Evolutionary conservation across 2,113 vertebrate genomes (phyloP).

Genomic region (Pao palembangensis): DNA sequence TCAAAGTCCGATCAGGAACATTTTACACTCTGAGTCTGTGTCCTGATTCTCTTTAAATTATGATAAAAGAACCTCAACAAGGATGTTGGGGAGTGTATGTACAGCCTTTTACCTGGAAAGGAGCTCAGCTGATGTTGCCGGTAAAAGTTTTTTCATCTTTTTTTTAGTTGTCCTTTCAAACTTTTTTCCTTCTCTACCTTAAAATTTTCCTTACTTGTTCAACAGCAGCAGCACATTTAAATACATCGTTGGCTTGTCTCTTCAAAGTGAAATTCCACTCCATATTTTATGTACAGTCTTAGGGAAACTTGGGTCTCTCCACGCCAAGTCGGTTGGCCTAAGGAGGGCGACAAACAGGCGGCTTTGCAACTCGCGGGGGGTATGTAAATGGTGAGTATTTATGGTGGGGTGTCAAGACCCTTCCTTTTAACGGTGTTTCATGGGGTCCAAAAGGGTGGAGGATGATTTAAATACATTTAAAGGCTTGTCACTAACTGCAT

Average conservation of each 20-base stretch:
- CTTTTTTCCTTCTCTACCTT: conserved; percentile 64
- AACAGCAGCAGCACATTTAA: conserved; percentile 89
- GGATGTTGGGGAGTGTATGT: conserved; percentile 89
- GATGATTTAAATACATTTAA: conserved; percentile 83
- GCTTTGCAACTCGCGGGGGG: neutral
- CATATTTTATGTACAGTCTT: conserved; percentile 95
- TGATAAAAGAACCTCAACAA: conserved; percentile 81
- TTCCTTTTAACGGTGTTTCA: conserved; percentile 44
- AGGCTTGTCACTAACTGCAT: conserved; percentile 99
- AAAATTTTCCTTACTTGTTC: conserved; percentile 78
- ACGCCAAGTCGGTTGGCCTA: conserved; percentile 58
- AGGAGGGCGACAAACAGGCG: conserved; percentile 7
- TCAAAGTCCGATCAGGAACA: conserved; percentile 86
- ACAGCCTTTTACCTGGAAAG: conserved; percentile 84
- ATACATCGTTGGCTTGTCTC: conserved; percentile 91
- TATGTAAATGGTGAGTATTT: conserved; percentile 36
- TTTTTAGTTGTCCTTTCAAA: conserved; percentile 50
- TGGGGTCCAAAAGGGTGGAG: conserved; percentile 17
- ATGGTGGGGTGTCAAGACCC: conserved; percentile 48
- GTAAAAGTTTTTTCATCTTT: conserved; percentile 64
- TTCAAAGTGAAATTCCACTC: conserved; percentile 91
- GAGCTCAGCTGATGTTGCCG: conserved; percentile 87
- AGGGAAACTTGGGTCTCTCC: conserved; percentile 62
- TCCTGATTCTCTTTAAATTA: conserved; percentile 79
- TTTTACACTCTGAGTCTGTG: conserved; percentile 82